phyloP scores from a whole-genome alignment of 2,888 invertebrate genomes.

The Mythimna ferrago region DNA sequence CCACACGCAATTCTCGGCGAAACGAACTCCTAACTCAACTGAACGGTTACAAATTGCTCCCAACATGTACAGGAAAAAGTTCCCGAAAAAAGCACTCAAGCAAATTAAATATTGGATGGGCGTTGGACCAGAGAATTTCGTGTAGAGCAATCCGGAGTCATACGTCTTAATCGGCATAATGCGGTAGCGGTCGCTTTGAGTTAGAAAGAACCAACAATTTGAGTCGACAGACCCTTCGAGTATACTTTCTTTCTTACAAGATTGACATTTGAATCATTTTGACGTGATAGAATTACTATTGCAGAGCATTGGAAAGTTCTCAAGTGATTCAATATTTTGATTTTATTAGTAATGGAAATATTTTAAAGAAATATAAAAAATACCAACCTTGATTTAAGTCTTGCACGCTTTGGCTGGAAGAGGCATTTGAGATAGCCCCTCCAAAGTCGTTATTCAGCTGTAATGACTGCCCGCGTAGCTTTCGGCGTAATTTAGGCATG shows the following conservation, averaged over 20 bases:
- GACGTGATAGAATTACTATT: conserved; percentile 69
- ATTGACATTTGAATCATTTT: conserved; percentile 79
- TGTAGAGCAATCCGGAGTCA: conserved; percentile 84
- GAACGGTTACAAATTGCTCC: conserved; percentile 88
- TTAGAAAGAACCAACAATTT: conserved; percentile 80
- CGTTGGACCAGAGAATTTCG: conserved; percentile 80
- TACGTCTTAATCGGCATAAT: conserved; percentile 90
- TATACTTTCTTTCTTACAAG: conserved; percentile 69
- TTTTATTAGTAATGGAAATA: neutral
- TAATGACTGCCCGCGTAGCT: conserved; percentile 92
- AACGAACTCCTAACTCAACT: conserved; percentile 83
- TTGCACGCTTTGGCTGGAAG: conserved; percentile 95
- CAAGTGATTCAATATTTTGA: conserved; percentile 19
- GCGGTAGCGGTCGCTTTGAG: conserved; percentile 83
- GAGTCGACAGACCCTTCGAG: conserved; percentile 82
- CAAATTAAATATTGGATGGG: conserved; percentile 88
- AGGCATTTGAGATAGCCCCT: conserved; percentile 94
- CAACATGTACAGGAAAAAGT: conserved; percentile 84
- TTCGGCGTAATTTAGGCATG: conserved; percentile 96
- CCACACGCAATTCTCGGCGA: conserved; percentile 74
- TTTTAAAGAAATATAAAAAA: conserved; percentile 21
- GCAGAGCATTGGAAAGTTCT: conserved; percentile 44
- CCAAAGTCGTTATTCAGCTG: conserved; percentile 92
- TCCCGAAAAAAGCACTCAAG: conserved; percentile 88
- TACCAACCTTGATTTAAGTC: conserved; percentile 93